Base-by-base conservation (phyloP, 1,140 invertebrate genomes). In the Copidosoma floridanum region DNA sequence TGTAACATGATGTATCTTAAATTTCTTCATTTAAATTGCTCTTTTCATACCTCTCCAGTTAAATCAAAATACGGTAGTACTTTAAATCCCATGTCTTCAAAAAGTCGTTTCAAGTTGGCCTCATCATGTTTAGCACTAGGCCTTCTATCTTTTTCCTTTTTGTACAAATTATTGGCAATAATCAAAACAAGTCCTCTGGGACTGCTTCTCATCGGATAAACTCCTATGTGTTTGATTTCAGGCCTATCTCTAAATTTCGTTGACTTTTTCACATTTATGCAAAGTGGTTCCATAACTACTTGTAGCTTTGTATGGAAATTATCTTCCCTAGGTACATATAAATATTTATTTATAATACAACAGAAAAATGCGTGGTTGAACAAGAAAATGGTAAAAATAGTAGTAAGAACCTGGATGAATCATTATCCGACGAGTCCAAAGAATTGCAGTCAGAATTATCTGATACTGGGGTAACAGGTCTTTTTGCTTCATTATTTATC, bases 181-280 rank as follows among this genome's bases (percentile, higher is more conserved):
- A 87, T 77, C 11, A 87, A 71, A 37, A 84, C 77, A 12, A 82
- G 74, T n/a, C 86, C 85, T 43, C 83, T 78, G 16, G 83, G 82
- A 35, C 79, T 79, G 35, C 79, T 81, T 48, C 77, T 70, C 80
- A 83, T 83, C 16, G 70, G 67, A 71, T 85, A 85, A n/a, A 57
- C 32, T 16, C 57, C 56, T 48, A 67, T 63, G n/a, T 52, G 61
- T 18, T 63, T 63, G 12, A 53, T 29, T 1, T 57, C 46, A 16
- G 69, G 69, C 1, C 57, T 48, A 56, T 77, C 74, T 16, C 62
- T 63, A 61, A 81, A 80, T 58, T 57, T 51, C 20, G 63, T 71
- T n/a, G 80, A 64, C 68, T 76, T 77, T 37, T 27, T 57, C 11
- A 82, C 72, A 57, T 66, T 57, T 20, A 80, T 71, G 27, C 37